Base-by-base conservation (phyloP, 2,113 vertebrate species). In the Rhinogobius similis region DNA sequence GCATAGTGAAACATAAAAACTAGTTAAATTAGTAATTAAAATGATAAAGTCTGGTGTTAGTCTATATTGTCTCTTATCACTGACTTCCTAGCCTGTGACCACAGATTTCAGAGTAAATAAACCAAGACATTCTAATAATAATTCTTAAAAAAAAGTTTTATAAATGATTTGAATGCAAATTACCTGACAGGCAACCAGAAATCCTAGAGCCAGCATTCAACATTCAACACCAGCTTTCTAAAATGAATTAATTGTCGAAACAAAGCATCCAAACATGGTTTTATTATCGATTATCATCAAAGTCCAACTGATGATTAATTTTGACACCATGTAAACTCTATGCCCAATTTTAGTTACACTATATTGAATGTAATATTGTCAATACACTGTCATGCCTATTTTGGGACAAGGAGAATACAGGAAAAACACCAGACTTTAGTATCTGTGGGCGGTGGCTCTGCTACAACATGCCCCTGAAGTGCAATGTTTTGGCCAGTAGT, bases 401-500 rank as follows among this genome's bases (percentile, higher is more conserved):
- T 20, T 32, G 29, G 58, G 56, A 10, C 16, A 56, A n/a, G 0
- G 18, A 13, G 26, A 43, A n/a, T 6, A 9, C 0, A 24, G 62
- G 67, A 67, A 2, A 65, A 21, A 50, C 72, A 73, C 56, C 78
- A 84, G 77, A 73, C 75, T 56, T 41, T 29, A 77, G 56, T 73
- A 41, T 73, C 76, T 77, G 81, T 68, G 21, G 75, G 62, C 74
- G 78, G 80, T 75, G 83, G 77, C 74, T 76, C 64, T 81, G 70
- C 55, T 63, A 53, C 12, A 59, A 74, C 86, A 83, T 85, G 87
- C 87, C 84, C 76, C 86, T 68, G 68, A 72, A 61, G 85, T 90
- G 82, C 82, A 82, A 81, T 82, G 76, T 48, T 74, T 55, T 70
- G 77, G 67, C 81, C 77, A 76, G 77, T 83, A 70, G 80, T 82